Base-by-base conservation (phyloP, 2,113 vertebrate genomes). In the Gavialis gangeticus region DNA sequence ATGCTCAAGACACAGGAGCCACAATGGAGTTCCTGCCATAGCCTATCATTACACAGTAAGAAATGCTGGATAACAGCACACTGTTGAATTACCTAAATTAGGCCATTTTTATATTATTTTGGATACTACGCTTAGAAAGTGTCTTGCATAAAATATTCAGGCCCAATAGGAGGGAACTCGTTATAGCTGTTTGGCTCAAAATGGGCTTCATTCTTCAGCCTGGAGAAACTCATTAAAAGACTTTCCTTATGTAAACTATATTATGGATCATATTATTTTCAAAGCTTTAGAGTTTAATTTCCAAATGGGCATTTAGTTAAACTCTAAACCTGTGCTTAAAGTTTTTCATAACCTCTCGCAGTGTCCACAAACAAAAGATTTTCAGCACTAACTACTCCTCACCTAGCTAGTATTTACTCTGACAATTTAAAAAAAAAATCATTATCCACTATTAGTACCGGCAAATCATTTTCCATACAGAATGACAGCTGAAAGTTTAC, bases 71-170 rank as follows among this genome's bases (percentile, higher is more conserved):
- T 86, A 85, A 56, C 69, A 82, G 54, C 14, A 4, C 94, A 83
- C 76, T 83, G 71, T 93, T 92, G 37, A 17, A 24, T 94, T 87
- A 64, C 82, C 88, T 92, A 6, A 73, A 88, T 34, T 90, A 91
- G n/a, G 37, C 55, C 28, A 2, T 91, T 90, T 75, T 66, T 79
- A 88, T 37, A 81, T 82, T n/a, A 30, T 62, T 1, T 58, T 58
- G 10, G 56, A 91, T 34, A 0, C 1, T 12, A 82, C 62, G 27
- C 63, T 87, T 90, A 88, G 88, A 85, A 82, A 83, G 58, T 64
- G n/a, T 62, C 21, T 85, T 46, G n/a, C 6, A 19, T 14, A 16
- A 82, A 91, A 80, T 58, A 46, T 13, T 18, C 15, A 55, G 80
- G 46, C 66, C 82, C 0, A 0, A 57, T 79, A 6, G 25, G 73